Conservation (phyloP, 2,888 invertebrate genomes). For the Aleiodes alternator region DNA sequence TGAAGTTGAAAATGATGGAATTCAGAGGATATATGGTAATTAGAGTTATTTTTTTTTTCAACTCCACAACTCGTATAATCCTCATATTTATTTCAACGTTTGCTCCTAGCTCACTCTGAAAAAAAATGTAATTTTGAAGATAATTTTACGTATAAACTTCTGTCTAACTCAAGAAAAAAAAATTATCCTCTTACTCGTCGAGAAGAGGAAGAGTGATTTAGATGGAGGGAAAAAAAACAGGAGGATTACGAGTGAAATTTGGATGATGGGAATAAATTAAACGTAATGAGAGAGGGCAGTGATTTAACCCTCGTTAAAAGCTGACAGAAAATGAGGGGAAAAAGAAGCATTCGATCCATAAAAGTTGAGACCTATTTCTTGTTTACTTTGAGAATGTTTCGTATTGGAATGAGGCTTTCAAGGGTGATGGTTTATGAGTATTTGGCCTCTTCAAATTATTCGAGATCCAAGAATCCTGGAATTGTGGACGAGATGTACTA, state of each 20-base stretch:
- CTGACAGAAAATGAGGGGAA: not conserved
- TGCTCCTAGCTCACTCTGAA: too few relatives aligned
- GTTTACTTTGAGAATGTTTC: constrained; percentile 11
- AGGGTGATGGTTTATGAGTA: constrained; percentile 16
- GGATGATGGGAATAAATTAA: not conserved
- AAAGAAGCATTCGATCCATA: constrained; percentile 32
- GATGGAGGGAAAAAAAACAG: not conserved
- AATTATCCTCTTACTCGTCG: too few relatives aligned
- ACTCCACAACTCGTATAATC: not conserved
- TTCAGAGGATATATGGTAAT: constrained; percentile 20
- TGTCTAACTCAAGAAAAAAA: too few relatives aligned
- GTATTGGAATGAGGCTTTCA: not conserved
- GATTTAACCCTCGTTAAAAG: constrained; percentile 33
- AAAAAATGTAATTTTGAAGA: too few relatives aligned
- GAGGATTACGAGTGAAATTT: constrained; percentile 16
- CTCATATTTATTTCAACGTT: not conserved
- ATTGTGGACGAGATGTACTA: constrained; percentile 58
- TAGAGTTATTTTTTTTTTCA: constrained; percentile 7
- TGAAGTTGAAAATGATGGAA: constrained; percentile 21
- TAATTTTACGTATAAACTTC: too few relatives aligned
- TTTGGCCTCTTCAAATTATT: constrained; percentile 6
- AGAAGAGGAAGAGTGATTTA: not conserved
- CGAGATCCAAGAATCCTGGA: not conserved
- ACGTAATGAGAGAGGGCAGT: constrained; percentile 33
- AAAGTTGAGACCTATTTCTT: not conserved